Conservation (phyloP, 2,797 vertebrate species). For the Artibeus lituratus region DNA sequence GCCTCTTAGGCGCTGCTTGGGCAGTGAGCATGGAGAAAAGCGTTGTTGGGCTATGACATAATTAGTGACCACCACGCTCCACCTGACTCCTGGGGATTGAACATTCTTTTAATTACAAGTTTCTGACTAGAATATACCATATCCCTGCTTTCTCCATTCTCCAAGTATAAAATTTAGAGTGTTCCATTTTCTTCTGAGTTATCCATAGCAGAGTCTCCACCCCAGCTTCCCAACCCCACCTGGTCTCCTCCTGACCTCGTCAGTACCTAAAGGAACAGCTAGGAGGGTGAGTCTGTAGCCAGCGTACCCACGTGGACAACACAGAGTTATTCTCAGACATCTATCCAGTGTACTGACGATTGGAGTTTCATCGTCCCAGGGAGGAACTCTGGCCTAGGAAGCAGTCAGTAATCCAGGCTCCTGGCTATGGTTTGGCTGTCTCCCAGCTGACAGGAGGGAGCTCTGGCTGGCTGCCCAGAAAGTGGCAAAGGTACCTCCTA, state of each 20-base stretch:
- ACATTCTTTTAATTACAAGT: slow-evolving; percentile 19
- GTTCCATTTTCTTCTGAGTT: not conserved
- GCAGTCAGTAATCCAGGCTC: not conserved
- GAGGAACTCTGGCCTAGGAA: not conserved
- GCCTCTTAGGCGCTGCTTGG: not conserved
- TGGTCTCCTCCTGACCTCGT: not conserved
- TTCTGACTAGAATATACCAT: not conserved
- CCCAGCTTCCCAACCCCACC: not conserved
- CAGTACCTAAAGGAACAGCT: not conserved
- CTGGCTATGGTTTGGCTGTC: not conserved
- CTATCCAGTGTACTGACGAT: not conserved
- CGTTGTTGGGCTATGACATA: not conserved
- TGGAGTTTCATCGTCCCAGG: not conserved
- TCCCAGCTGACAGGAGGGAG: not conserved
- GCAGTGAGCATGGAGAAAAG: not conserved
- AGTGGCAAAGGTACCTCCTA: not conserved
- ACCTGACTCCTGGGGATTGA: not conserved
- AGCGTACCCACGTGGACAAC: not conserved
- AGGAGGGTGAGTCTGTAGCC: not conserved
- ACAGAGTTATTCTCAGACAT: not conserved
- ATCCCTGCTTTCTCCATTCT: slow-evolving; percentile 11
- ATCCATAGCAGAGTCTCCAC: not conserved
- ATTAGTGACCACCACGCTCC: not conserved
- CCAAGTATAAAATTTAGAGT: not conserved
- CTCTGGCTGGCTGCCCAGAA: not conserved